Base-by-base conservation (phyloP, 2,113 vertebrate genomes). In the Bujurquina vittata region DNA sequence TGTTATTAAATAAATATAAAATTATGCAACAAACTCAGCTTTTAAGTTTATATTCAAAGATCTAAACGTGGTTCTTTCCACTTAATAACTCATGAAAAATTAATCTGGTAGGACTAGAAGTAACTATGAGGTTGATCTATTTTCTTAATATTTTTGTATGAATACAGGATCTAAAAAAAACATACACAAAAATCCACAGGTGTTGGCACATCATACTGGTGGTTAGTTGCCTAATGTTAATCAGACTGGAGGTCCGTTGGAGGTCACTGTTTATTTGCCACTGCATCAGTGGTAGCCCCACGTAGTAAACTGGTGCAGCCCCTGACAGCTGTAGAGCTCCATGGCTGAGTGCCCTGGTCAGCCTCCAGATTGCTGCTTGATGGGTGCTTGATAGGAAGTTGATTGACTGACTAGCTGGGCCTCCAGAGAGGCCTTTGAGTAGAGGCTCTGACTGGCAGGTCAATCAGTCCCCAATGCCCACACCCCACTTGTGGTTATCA, bases 401-500 rank as follows among this genome's bases (percentile, higher is more conserved):
- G 94, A 95, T 95, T 95, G 93, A 94, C 88, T 93, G 91, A 93
- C 92, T 91, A 49, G 84, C 84, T 54, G 81, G 69, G 72, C 87
- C 84, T 84, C 88, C 88, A 72, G 79, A 87, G 85, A 93, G 88
- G 86, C 75, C 77, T 57, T 74, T 79, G 80, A 91, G 90, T 80
- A 62, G 55, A 88, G 76, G 65, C 85, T 75, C 78, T 92, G 93
- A 95, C 91, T 95, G 95, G 90, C 95, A 94, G 94, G 93, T 95
- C 94, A 95, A 95, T 95, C 93, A 94, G 84, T 79, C 83, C 76
- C 84, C 82, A 65, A 20, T 79, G 65, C 83, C 78, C 88, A 81
- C 87, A 37, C 75, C 29, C 29, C 29, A 3, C 29, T 6, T 59
- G 89, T 82, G 89, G 84, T 92, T 93, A 93, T 94, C 93, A 95